phyloP scores from a whole-genome alignment of 2,797 vertebrate species.

The Sebastes iracundus region DNA sequence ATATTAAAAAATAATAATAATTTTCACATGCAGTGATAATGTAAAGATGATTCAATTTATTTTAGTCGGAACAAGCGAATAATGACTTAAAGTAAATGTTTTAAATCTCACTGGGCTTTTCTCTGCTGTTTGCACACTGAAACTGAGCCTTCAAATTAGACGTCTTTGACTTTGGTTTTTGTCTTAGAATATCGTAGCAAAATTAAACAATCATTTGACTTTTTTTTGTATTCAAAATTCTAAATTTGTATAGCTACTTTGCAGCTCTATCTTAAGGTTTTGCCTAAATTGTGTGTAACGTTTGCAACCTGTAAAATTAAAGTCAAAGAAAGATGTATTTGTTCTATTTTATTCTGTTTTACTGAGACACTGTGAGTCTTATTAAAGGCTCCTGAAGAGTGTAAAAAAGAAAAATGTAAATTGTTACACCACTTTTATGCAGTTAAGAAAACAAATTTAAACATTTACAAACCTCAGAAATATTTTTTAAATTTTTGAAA shows the following conservation, averaged over 20 bases:
- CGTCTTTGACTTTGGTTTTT: not conserved
- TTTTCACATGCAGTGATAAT: not conserved
- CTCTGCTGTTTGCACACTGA: not conserved
- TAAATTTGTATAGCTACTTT: not conserved
- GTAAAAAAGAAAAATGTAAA: slow-evolving; percentile 7
- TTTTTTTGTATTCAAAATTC: not conserved
- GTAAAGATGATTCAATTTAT: not conserved
- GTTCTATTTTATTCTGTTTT: not conserved
- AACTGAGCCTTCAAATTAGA: not conserved
- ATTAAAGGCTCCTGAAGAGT: not conserved
- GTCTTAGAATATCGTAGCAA: not conserved
- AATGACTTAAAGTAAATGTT: slow-evolving; percentile 31
- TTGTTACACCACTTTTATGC: slow-evolving; percentile 63
- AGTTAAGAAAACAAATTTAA: slow-evolving; percentile 14
- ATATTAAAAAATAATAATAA: not conserved
- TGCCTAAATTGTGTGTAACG: not conserved
- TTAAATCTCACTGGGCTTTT: not conserved
- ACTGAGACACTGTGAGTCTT: not conserved
- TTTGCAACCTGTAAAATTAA: not conserved
- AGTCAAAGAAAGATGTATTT: not conserved
- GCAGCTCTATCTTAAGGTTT: not conserved
- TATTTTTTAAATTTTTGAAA: not conserved
- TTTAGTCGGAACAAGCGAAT: slow-evolving; percentile 10
- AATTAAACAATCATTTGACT: not conserved
- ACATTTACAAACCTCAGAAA: not conserved